Conservation (phyloP, 2,888 invertebrate genomes). For the Cetonia aurata region DNA sequence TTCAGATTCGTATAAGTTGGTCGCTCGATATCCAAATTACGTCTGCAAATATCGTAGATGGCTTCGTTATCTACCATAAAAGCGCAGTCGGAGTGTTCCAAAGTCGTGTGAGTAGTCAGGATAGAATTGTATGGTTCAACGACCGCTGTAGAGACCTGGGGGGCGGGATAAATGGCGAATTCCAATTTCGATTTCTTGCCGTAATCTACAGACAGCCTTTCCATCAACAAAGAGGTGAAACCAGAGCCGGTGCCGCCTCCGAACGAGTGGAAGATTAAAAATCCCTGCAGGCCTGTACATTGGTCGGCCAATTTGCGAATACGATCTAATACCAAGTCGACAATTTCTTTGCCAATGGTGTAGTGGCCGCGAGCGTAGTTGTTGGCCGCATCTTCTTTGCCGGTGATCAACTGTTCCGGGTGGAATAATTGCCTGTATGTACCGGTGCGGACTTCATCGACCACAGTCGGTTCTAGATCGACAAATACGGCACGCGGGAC, state of each 20-base stretch:
- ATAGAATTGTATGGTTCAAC: constrained; percentile 99
- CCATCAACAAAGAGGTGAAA: constrained; percentile 93
- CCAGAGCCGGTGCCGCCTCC: constrained; percentile 93
- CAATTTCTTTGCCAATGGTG: constrained; percentile 91
- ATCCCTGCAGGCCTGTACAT: constrained; percentile 88
- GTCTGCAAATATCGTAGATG: constrained; percentile 91
- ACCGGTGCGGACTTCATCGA: constrained; percentile 87
- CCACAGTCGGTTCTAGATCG: constrained; percentile 81
- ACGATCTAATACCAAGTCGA: constrained; percentile 85
- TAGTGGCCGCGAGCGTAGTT: constrained; percentile 95
- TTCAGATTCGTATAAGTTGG: constrained; percentile 97
- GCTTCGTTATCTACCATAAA: constrained; percentile 69
- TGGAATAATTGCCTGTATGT: constrained; percentile 88
- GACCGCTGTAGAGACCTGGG: constrained; percentile 90
- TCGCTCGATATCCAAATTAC: constrained; percentile 93
- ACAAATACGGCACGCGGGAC: constrained; percentile 91
- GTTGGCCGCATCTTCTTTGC: constrained; percentile 94
- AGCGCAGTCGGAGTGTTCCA: too few species aligned
- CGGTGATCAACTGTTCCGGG: constrained; percentile 92
- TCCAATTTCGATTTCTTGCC: constrained; percentile 85
- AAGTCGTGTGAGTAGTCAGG: constrained; percentile 70
- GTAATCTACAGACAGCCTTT: constrained; percentile 75
- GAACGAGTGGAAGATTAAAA: constrained; percentile 87
- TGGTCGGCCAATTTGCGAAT: constrained; percentile 87
- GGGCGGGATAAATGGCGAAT: constrained; percentile 95